These are phyloP conservation scores for Aricia artaxerxes DNA, from an alignment of 2,888 invertebrate species.

Conservation along the genomic window DNA sequence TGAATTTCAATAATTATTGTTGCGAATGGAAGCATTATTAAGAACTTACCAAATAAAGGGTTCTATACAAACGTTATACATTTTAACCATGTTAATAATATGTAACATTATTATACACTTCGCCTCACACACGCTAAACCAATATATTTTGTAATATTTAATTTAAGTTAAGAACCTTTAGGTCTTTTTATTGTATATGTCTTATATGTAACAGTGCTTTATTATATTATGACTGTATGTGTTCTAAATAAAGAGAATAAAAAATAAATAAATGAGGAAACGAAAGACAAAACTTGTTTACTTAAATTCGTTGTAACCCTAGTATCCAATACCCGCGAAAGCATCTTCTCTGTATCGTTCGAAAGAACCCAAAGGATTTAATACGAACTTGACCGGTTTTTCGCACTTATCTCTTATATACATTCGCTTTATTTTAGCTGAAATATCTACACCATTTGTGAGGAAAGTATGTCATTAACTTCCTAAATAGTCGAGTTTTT, in stretches of 20 bases:
- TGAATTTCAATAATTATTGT: too few species aligned
- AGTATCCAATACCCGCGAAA: not conserved
- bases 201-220: too few species aligned
- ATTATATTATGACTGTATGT: too few species aligned
- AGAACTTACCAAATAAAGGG: not conserved
- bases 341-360: not conserved
- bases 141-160: too few species aligned
- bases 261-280: not conserved
- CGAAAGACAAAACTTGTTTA: not conserved
- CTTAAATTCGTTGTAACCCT: not conserved
- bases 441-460: constrained; percentile 28
- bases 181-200: too few species aligned
- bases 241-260: too few species aligned
- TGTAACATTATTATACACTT: too few species aligned
- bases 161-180: too few species aligned
- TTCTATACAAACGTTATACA: too few species aligned
- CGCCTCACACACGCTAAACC: too few species aligned
- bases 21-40: not conserved
- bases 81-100: too few species aligned
- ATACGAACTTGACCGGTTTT: constrained; percentile 26
- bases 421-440: constrained; percentile 29
- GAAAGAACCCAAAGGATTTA: constrained; percentile 17
- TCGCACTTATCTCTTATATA: constrained; percentile 24
- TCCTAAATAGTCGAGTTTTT: constrained; percentile 25
- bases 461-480: constrained; percentile 30